phyloP scores from a whole-genome alignment of 2,797 vertebrate genomes.

The Falco berigora region DNA sequence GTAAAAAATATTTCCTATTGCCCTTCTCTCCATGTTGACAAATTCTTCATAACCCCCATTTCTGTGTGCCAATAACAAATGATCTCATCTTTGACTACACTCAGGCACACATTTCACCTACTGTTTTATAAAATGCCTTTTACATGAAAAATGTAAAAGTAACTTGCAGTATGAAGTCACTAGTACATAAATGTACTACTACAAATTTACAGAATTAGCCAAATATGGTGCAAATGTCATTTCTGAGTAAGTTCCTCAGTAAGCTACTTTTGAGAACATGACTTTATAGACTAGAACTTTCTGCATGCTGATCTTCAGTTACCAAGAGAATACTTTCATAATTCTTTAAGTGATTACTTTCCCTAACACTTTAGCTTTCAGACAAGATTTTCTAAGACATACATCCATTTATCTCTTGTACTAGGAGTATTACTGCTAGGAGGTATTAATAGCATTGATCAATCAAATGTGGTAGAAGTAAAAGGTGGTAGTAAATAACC shows the following conservation, averaged over 20 bases:
- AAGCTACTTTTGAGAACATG: neutral
- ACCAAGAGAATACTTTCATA: neutral
- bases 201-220: neutral
- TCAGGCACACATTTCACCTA: constrained; percentile 24
- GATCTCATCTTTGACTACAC: constrained; percentile 13
- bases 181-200: neutral
- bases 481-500: neutral
- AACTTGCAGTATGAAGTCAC: neutral
- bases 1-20: constrained; percentile 30
- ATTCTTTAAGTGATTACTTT: neutral
- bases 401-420: neutral
- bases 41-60: constrained; percentile 37
- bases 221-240: neutral
- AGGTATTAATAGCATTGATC: neutral
- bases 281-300: neutral
- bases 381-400: neutral
- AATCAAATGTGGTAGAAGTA: neutral
- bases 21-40: constrained; percentile 3
- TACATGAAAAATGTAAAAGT: neutral
- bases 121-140: constrained; percentile 12
- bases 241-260: neutral
- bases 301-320: neutral
- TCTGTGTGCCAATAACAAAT: constrained; percentile 48
- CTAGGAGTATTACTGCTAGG: neutral
- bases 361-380: neutral